Percentiles rank a stretch among this genome's conserved stretches.
Evolutionary conservation across 2,888 invertebrate species (phyloP).

Genomic region (Drosophila nigricruria): DNA sequence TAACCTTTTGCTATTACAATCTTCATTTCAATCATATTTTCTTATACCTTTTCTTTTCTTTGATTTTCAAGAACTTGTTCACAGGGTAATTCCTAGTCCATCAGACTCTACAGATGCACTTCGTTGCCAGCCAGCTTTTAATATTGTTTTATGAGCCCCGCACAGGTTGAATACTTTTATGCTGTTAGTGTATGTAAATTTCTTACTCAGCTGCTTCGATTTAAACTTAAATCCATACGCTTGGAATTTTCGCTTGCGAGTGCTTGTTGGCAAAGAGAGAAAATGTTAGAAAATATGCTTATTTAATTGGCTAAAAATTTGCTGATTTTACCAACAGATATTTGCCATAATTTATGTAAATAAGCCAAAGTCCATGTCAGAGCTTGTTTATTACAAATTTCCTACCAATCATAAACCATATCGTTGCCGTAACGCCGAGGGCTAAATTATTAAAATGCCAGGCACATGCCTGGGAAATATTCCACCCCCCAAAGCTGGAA

Average conservation of each 20-base stretch:
- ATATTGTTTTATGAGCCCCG: constrained; percentile 51
- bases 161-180: constrained; percentile 56
- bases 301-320: constrained; percentile 44
- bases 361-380: constrained; percentile 36
- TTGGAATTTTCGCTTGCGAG: constrained; percentile 1
- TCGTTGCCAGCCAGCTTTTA: constrained; percentile 21
- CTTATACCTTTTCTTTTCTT: neutral
- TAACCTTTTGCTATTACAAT: too few species aligned
- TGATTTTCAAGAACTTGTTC: neutral
- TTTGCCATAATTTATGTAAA: constrained; percentile 49
- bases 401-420: constrained; percentile 8
- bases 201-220: constrained; percentile 20
- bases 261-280: neutral
- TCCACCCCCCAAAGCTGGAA: constrained; percentile 3
- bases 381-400: constrained; percentile 34
- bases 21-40: too few species aligned
- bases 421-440: constrained; percentile 14
- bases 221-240: constrained; percentile 31
- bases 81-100: constrained; percentile 1
- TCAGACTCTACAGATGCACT: neutral
- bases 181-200: constrained; percentile 58
- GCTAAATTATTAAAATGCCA: constrained; percentile 53
- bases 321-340: constrained; percentile 35
- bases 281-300: constrained; percentile 21
- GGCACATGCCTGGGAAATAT: constrained; percentile 23